A percentile compares a stretch with the other conserved stretches of the same genome.
Conservation (phyloP, 2,888 invertebrate genomes). For the Apamea sordens region DNA sequence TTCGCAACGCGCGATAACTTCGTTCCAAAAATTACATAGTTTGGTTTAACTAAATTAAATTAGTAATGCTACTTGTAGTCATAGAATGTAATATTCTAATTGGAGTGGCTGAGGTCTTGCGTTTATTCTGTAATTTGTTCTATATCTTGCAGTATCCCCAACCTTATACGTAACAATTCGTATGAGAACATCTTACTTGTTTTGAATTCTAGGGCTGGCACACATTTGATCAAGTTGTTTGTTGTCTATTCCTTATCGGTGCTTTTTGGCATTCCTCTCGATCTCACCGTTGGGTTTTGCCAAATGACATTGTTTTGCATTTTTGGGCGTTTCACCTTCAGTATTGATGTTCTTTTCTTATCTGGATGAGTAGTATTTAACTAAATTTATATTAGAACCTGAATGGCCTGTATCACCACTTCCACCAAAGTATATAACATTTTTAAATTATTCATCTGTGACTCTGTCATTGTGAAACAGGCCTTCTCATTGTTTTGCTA, state of each 20-base stretch:
- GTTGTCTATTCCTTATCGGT: conserved; percentile 17
- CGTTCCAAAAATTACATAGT: too few species aligned
- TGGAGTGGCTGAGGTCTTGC: neutral
- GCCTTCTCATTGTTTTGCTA: too few species aligned
- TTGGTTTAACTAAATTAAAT: neutral
- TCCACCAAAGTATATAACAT: neutral
- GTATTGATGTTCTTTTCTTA: neutral
- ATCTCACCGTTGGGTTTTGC: conserved; percentile 25
- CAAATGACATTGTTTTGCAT: conserved; percentile 32
- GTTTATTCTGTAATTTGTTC: neutral
- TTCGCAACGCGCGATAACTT: too few species aligned
- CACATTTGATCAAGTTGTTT: conserved; percentile 41
- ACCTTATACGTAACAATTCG: conserved; percentile 13
- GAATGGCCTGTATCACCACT: neutral
- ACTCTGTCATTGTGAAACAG: neutral
- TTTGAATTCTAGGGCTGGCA: conserved; percentile 39
- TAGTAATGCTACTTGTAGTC: neutral
- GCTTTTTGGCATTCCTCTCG: conserved; percentile 42
- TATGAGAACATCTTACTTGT: conserved; percentile 32
- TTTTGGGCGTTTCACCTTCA: conserved; percentile 17
- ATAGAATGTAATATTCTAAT: neutral
- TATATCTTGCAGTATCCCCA: conserved; percentile 16
- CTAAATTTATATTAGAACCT: neutral
- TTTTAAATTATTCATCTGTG: neutral
- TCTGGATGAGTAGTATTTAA: neutral